phyloP scores from a whole-genome alignment of 92 coral and sea anemone genomes.

The Bergia sp. region DNA sequence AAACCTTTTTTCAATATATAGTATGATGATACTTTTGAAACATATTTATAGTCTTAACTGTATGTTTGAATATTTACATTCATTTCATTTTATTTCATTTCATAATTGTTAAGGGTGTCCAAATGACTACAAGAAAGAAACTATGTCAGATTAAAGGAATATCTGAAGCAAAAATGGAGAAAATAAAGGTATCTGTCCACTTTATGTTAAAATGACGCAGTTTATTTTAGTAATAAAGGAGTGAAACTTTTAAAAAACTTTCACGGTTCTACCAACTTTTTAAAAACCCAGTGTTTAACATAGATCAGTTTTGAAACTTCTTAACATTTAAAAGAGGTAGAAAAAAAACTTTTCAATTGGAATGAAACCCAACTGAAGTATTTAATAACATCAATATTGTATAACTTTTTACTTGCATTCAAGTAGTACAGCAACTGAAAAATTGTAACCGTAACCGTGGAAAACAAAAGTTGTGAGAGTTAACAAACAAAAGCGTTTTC shows the following conservation, averaged over 20 bases:
- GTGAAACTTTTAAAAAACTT: background rate
- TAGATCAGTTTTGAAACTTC: too few relatives aligned
- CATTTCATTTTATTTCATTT: background rate
- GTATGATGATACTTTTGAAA: background rate
- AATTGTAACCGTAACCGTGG: background rate
- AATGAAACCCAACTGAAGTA: background rate
- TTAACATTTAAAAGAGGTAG: background rate
- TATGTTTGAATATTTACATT: background rate
- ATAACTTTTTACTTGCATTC: background rate
- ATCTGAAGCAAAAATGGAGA: slow-evolving; percentile 99
- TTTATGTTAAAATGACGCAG: background rate
- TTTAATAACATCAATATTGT: background rate
- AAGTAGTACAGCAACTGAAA: background rate
- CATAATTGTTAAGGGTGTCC: slow-evolving; percentile 79
- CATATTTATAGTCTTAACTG: background rate
- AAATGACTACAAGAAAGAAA: slow-evolving; percentile 93
- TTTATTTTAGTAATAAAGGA: too few relatives aligned
- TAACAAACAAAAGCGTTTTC: too few relatives aligned
- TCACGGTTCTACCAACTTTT: background rate
- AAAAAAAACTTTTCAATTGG: background rate
- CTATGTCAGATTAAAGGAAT: slow-evolving; percentile 98
- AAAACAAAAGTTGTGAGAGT: too few relatives aligned
- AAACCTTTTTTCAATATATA: background rate
- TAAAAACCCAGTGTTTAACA: background rate
- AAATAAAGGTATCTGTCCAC: slow-evolving; percentile 73